Conservation (phyloP, 2,797 vertebrate species). For the Tangara arthus region DNA sequence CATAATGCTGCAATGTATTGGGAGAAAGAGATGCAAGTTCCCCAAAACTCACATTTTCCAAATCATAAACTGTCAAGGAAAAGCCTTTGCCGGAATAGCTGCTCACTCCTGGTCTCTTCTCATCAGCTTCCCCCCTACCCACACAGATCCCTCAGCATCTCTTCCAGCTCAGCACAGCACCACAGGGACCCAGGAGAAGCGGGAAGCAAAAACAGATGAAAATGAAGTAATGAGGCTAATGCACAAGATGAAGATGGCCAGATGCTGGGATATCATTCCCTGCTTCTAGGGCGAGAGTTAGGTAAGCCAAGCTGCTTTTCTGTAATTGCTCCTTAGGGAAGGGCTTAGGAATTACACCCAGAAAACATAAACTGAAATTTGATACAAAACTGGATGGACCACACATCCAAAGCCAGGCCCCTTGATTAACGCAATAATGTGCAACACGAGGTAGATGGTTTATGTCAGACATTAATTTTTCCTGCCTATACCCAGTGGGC, state of each 20-base stretch:
- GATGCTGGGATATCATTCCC: not conserved
- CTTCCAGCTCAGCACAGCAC: not conserved
- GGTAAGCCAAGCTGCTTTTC: not conserved
- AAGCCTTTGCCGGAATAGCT: constrained; percentile 35
- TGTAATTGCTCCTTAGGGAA: not conserved
- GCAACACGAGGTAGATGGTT: not conserved
- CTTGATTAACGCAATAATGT: not conserved
- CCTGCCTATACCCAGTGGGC: not conserved
- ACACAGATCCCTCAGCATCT: not conserved
- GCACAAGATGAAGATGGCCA: not conserved
- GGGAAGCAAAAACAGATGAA: not conserved
- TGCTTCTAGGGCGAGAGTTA: not conserved
- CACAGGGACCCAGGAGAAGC: not conserved
- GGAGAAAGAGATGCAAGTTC: not conserved
- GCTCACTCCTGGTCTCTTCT: not conserved
- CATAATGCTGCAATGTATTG: not conserved
- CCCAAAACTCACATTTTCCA: constrained; percentile 1
- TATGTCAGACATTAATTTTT: not conserved
- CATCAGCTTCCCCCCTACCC: not conserved
- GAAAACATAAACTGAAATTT: not conserved
- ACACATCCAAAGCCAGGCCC: not conserved
- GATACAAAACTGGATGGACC: not conserved
- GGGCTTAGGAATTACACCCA: not conserved
- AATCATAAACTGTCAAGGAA: not conserved
- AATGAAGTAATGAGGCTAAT: constrained; percentile 41